A percentile compares a stretch with the other conserved stretches of the same genome.
phyloP scores from a whole-genome alignment of 2,888 invertebrate genomes.

The Clusia tigrina region DNA sequence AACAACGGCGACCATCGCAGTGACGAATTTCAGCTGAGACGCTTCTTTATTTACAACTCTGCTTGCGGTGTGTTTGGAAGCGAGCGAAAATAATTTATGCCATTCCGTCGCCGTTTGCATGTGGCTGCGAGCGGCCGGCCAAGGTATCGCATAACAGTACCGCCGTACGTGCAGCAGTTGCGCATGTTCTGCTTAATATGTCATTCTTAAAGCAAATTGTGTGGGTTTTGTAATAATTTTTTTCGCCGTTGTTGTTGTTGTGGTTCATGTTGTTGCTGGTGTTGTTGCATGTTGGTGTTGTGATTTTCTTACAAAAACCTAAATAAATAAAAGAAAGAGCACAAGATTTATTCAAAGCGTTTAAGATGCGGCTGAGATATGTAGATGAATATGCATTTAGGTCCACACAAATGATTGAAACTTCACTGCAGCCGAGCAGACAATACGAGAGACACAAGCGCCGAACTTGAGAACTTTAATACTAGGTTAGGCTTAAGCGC shows the following conservation, averaged over 20 bases:
- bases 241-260: background rate
- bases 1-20: background rate
- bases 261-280: too few relatives aligned
- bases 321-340: background rate
- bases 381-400: background rate
- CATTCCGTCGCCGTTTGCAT: background rate
- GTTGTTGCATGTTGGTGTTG: background rate
- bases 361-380: background rate
- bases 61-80: too few relatives aligned
- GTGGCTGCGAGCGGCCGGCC: background rate
- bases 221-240: background rate
- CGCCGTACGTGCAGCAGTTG: constrained; percentile 3
- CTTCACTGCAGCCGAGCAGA: too few relatives aligned
- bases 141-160: constrained; percentile 1
- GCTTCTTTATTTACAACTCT: background rate
- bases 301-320: background rate
- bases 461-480: too few relatives aligned
- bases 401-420: background rate
- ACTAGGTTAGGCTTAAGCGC: background rate
- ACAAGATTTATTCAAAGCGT: background rate
- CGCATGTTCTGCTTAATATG: background rate
- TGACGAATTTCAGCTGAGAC: background rate
- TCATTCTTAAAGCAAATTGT: background rate
- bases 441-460: too few relatives aligned
- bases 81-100: constrained; percentile 8